Evolutionary conservation across 2,113 vertebrate genomes (phyloP), one percentile per base, ranked within the genome.

Genomic region (Proterorhinus semilunaris): DNA sequence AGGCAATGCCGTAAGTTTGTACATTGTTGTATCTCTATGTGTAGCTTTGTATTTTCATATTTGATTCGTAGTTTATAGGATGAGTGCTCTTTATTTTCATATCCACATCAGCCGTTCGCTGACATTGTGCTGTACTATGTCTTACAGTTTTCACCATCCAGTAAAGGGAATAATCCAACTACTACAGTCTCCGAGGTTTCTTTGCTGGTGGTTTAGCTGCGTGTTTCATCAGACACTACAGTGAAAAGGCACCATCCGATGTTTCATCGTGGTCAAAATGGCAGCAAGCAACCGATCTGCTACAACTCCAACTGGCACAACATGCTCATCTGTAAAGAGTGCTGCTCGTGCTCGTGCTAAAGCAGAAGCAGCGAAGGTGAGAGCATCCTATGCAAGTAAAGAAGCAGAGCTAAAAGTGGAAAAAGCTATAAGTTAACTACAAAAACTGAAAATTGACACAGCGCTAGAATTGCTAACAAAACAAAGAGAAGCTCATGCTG

Each of bases 351-450:
- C 36, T 12, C 15, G 48, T 11, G 9, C 36, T 27, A 63, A 54
- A 44, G 68, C 59, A 16, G 62, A 71, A 42, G 62, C 69, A 0
- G 52, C 50, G 7, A 71, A 71, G 51, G 61, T 55, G 51, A 71
- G 69, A 65, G 61, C 61, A 55, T 65, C 10, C 0, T 71, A 65
- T 57, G 61, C 69, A 55, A 71, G 50, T 44, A 55, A 64, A 55
- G 61, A 71, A 48, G 61, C 61, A 36, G 43, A 71, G 51, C n/a
- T 62, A n/a, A 15, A 71, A 55, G 49, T 69, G 13, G 68, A 71
- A 63, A 71, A 54, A 47, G 36, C 43, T 8, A 55, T 8, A 17
- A 53, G 51, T 53, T 5, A 53, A 63, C 36, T 69, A 36, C 59
- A 71, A 63, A 71, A 55, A 48, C 8, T 46, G 10, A 64, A 65